A percentile compares a stretch with the other conserved stretches of the same genome.
phyloP scores from a whole-genome alignment of 2,113 vertebrate genomes.

The Mixornis gularis region DNA sequence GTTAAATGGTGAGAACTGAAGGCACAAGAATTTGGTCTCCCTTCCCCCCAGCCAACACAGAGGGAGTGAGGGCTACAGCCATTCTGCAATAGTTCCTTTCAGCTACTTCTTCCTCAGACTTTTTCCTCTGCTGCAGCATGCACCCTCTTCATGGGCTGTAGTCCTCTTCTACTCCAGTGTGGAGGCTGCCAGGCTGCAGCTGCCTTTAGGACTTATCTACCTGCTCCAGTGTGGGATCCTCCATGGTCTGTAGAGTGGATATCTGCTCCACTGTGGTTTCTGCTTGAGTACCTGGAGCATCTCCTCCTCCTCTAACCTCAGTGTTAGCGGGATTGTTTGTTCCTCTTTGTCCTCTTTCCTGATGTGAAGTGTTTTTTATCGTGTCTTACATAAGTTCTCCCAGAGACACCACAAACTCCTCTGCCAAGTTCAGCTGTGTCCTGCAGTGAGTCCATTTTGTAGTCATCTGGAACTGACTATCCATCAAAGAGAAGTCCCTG shows the following conservation, averaged over 20 bases:
- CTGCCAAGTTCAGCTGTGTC: background rate
- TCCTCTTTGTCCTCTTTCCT: background rate
- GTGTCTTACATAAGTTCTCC: background rate
- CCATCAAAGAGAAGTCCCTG: background rate
- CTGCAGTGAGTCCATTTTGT: background rate
- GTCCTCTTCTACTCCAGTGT: rapidly evolving
- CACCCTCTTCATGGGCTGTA: background rate
- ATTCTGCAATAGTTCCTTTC: background rate
- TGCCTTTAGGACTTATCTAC: background rate
- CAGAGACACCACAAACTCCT: background rate
- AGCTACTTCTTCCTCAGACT: background rate
- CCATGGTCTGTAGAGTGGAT: background rate
- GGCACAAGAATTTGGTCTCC: background rate
- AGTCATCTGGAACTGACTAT: background rate
- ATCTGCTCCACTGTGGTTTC: background rate
- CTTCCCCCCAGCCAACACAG: background rate
- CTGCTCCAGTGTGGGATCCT: background rate
- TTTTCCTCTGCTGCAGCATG: background rate
- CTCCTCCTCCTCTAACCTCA: background rate
- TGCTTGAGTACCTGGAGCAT: rapidly evolving
- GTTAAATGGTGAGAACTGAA: background rate
- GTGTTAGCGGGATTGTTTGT: background rate
- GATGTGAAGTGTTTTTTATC: background rate
- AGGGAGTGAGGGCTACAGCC: background rate
- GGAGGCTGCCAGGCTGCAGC: background rate